These are phyloP conservation scores for Paguma larvata DNA, from an alignment of 2,797 vertebrate species.

Conservation along the genomic window DNA sequence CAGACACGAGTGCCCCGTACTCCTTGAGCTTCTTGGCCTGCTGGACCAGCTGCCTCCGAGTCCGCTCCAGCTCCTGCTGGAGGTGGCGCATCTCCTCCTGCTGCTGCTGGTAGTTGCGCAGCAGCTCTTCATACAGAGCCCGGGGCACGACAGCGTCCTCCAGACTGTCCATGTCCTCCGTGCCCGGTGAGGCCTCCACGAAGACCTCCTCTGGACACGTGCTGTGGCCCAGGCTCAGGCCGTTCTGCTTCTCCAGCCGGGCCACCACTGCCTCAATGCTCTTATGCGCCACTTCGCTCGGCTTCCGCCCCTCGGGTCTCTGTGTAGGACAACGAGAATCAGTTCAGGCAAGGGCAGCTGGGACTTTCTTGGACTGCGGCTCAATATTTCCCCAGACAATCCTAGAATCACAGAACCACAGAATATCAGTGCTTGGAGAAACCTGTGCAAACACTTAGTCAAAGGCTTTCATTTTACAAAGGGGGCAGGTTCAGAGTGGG, in stretches of 20 bases:
- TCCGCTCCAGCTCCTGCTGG: slow-evolving; percentile 98
- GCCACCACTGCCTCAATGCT: slow-evolving; percentile 99
- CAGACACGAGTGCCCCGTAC: slow-evolving; percentile 97
- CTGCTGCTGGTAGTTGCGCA: slow-evolving; percentile 98
- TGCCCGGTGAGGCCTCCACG: slow-evolving; percentile 92
- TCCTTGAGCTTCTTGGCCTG: slow-evolving; percentile 99
- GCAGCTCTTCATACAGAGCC: slow-evolving; percentile 97
- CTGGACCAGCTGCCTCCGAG: slow-evolving; percentile 98
- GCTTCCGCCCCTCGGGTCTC: slow-evolving; percentile 91
- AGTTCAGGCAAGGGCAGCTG: slow-evolving; percentile 86
- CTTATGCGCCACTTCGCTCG: slow-evolving; percentile 92
- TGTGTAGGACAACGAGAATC: slow-evolving; percentile 84
- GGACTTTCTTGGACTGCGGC: slow-evolving; percentile 82
- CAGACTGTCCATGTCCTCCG: slow-evolving; percentile 91
- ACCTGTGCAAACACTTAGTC: slow-evolving; percentile 60
- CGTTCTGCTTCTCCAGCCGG: slow-evolving; percentile 94
- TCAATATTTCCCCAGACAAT: slow-evolving; percentile 85
- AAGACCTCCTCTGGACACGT: slow-evolving; percentile 92
- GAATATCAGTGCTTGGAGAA: slow-evolving; percentile 81
- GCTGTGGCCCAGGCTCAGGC: slow-evolving; percentile 94
- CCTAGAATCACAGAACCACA: slow-evolving; percentile 86
- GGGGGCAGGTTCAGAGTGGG: neutral
- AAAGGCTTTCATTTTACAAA: slow-evolving; percentile 72
- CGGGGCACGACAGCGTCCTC: slow-evolving; percentile 93
- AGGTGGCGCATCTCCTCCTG: slow-evolving; percentile 99